These are phyloP conservation scores for Cuniculus paca DNA, from an alignment of 2,797 vertebrate genomes.

Conservation along the genomic window DNA sequence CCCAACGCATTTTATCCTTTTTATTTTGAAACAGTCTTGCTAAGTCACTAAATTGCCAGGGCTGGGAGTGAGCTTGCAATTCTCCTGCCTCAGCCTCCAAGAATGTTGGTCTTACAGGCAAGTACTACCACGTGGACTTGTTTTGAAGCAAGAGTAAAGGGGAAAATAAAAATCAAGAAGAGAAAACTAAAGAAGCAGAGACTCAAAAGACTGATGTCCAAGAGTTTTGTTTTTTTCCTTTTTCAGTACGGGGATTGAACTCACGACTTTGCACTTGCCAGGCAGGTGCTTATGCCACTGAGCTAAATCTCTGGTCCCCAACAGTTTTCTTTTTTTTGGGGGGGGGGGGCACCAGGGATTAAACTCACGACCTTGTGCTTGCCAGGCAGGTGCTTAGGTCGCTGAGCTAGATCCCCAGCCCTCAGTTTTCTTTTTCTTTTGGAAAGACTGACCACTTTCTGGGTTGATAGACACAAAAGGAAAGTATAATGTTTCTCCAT, in stretches of 20 bases:
- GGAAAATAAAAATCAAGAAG: not conserved
- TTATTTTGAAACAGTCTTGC: not conserved
- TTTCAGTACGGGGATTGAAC: too few relatives aligned
- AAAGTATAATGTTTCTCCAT: not conserved
- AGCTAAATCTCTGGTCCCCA: too few relatives aligned
- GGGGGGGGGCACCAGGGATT: too few relatives aligned
- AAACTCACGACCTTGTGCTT: too few relatives aligned
- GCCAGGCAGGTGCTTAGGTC: too few relatives aligned
- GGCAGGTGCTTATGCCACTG: too few relatives aligned
- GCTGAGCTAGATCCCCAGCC: too few relatives aligned
- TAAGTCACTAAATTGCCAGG: not conserved
- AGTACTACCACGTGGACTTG: too few relatives aligned
- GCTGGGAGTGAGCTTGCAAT: not conserved
- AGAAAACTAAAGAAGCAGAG: not conserved
- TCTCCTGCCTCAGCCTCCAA: not conserved
- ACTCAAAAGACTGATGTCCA: not conserved
- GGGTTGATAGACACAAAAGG: not conserved
- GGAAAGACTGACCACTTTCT: not conserved
- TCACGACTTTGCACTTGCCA: too few relatives aligned
- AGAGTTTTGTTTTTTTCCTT: not conserved
- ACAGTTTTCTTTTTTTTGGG: too few relatives aligned
- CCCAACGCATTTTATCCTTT: not conserved
- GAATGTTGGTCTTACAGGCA: not conserved
- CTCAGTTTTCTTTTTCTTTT: slow-evolving; percentile 5
- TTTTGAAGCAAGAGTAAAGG: not conserved